These are phyloP conservation scores for Lanius collurio DNA, from an alignment of 2,113 vertebrate species.

Conservation along the genomic window DNA sequence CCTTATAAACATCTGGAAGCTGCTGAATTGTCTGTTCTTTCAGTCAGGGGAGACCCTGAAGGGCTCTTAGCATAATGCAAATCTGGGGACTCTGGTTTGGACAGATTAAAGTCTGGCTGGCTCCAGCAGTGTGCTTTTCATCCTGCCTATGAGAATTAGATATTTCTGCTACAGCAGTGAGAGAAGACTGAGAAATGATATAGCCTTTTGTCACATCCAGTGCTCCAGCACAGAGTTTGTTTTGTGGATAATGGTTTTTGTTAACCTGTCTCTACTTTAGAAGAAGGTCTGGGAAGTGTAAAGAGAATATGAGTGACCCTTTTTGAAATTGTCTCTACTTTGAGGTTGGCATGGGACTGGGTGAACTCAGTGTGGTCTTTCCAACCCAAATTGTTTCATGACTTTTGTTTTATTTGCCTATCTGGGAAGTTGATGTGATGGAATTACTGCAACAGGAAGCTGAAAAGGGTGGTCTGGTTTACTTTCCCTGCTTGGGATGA, in stretches of 20 bases:
- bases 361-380: not conserved
- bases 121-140: not conserved
- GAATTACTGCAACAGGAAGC: not conserved
- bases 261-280: not conserved
- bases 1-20: not conserved
- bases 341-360: not conserved
- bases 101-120: not conserved
- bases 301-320: accelerated
- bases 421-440: not conserved
- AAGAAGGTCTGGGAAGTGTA: not conserved
- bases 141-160: not conserved
- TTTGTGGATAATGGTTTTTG: not conserved
- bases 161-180: not conserved
- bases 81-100: not conserved
- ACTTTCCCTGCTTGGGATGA: not conserved
- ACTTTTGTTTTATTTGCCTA: accelerated
- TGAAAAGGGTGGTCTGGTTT: not conserved
- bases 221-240: not conserved
- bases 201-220: accelerated
- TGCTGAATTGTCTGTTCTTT: not conserved
- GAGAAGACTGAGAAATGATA: not conserved
- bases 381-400: not conserved
- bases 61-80: not conserved
- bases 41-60: not conserved
- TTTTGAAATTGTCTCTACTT: not conserved